Evolutionary conservation across 2,888 invertebrate species (phyloP), one percentile per base, ranked within the genome.

Genomic region (Calameuta idolon): DNA sequence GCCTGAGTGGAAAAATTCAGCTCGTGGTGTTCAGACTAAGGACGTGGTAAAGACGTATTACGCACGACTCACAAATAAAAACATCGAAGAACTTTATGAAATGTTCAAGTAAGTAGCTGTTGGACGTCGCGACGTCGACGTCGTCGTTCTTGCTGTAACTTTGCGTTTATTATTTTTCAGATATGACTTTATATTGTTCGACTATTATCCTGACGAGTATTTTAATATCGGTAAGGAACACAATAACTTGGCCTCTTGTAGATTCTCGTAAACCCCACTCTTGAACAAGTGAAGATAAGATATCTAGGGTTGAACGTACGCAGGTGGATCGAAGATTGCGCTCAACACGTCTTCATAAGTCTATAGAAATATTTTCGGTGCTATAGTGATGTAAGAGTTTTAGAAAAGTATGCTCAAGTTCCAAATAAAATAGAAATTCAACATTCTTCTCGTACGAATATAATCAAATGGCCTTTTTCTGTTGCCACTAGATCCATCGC

Each of bases 161-260:
- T 75, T 75, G 37, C 34, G 30, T 12, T 12, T 15, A 73, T 76
- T 76, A 69, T 82, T 94, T 94, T 93, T 40, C 93, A 97, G 97
- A 91, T 94, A 96, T 89, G 98, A 98, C 92, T 97, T 97, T 91
- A 94, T 95, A 90, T 93, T 98, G 81, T 98, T 98, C 92, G 96
- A 96, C 89, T 98, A 98, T 90, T 95, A 95, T 80, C 93, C 96
- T 87, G 94, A 94, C 84, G 94, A 94, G 83, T 96, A 95, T 90
- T 92, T 95, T 87, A 94, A 95, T 85, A 92, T 95, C 85, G 94
- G 93, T 34, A 91, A 90, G 82, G 55, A 90, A 91, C 74, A 55
- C 55, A 55, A 55, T 55, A 55, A 55, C 9, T 55, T 55, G 55
- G 55, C 55, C 55, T 55, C 55, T 55, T 55, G 55, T 55, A 55